Evolutionary conservation across 2,113 vertebrate genomes (phyloP).

Genomic region (Malurus alboscapulatus): DNA sequence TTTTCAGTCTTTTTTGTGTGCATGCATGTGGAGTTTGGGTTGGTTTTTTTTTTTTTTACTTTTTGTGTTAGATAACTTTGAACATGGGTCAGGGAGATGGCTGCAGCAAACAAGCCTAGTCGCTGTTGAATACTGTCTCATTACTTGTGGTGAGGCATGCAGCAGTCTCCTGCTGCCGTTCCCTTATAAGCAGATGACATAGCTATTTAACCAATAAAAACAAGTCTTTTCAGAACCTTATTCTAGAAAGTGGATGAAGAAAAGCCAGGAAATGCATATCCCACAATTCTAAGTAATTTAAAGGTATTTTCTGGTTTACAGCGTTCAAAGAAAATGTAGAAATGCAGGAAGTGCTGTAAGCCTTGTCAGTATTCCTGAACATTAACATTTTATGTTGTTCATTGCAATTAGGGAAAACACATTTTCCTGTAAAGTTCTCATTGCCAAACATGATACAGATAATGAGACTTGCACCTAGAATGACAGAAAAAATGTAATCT

Average conservation of each 20-base stretch:
- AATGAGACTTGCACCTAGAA: constrained; percentile 75
- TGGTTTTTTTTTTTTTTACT: not conserved
- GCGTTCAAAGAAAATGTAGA: constrained; percentile 37
- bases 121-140: constrained; percentile 77
- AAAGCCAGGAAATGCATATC: constrained; percentile 45
- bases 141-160: constrained; percentile 72
- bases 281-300: constrained; percentile 53
- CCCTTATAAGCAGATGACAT: constrained; percentile 78
- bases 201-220: constrained; percentile 72
- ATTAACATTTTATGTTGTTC: constrained; percentile 59
- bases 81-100: constrained; percentile 76
- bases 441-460: constrained; percentile 71
- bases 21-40: not conserved
- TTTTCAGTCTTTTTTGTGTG: constrained; percentile 26
- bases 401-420: constrained; percentile 74
- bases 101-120: constrained; percentile 77
- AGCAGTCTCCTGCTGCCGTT: constrained; percentile 78
- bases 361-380: constrained; percentile 39
- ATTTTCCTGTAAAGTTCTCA: constrained; percentile 72
- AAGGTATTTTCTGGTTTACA: constrained; percentile 60
- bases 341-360: constrained; percentile 56
- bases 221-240: constrained; percentile 73
- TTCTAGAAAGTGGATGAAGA: constrained; percentile 71
- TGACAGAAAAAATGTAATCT: constrained; percentile 75
- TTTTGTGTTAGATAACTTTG: constrained; percentile 73